A percentile compares a stretch with the other conserved stretches of the same genome.
Evolutionary conservation across 2,113 vertebrate species (phyloP).

Genomic region (Cheilinus undulatus): DNA sequence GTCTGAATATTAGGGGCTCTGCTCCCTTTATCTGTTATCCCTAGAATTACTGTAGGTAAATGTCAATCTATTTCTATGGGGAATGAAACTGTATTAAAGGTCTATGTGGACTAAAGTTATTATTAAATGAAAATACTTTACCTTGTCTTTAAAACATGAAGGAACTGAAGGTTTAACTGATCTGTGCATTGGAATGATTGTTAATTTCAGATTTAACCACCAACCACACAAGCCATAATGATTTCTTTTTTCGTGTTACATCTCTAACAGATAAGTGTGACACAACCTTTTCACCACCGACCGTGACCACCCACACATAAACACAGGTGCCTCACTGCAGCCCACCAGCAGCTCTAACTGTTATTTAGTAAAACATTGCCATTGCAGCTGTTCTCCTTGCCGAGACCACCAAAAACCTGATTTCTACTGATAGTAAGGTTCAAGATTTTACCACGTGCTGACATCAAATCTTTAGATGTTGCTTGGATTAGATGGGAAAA

Average conservation of each 20-base stretch:
- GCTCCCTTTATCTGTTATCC: too few species aligned
- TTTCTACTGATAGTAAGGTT: slow-evolving; percentile 4
- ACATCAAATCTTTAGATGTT: slow-evolving; percentile 44
- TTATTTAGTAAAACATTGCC: slow-evolving; percentile 53
- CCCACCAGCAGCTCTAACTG: slow-evolving; percentile 53
- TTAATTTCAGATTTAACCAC: too few species aligned
- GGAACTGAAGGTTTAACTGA: too few species aligned
- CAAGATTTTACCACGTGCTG: neutral
- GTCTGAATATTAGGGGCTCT: too few species aligned
- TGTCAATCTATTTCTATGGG: too few species aligned
- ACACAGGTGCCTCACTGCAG: slow-evolving; percentile 62
- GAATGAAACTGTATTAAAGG: too few species aligned
- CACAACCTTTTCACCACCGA: slow-evolving; percentile 3
- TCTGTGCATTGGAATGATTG: too few species aligned
- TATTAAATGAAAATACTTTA: too few species aligned
- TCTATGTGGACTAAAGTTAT: too few species aligned
- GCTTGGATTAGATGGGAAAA: slow-evolving; percentile 38
- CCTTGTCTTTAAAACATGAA: too few species aligned
- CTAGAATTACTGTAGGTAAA: too few species aligned
- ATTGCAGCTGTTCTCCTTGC: slow-evolving; percentile 48
- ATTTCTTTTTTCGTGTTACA: neutral
- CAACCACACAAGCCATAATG: too few species aligned
- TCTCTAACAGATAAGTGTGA: slow-evolving; percentile 16
- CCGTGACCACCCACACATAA: slow-evolving; percentile 59
- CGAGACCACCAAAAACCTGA: slow-evolving; percentile 28